Base-by-base conservation (phyloP, 2,113 vertebrate species). In the Capra hircus region DNA sequence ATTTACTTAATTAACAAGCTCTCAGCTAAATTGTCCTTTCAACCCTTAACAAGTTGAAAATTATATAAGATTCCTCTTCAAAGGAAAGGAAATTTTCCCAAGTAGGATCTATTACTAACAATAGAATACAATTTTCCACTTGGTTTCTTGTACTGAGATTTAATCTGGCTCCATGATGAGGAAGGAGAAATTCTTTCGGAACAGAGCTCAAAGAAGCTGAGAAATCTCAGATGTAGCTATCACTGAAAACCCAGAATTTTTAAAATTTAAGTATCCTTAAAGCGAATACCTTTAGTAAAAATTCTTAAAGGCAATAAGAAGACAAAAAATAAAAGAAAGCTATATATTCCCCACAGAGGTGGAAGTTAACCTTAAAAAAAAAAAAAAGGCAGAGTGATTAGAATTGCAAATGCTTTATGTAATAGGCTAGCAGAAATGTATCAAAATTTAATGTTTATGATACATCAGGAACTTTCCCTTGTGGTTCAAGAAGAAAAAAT, bases 1-100 rank as follows among this genome's bases (percentile, higher is more conserved):
- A 92, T 86, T 97, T 90, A 93, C 88, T 92, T 95, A 96, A 90
- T 96, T 88, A 97, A 92, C 74, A 96, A 86, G 55, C 59, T 83
- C 85, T 96, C 53, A 28, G 81, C 33, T 95, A 93, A 84, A 89
- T 40, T 97, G 90, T 82, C 77, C 74, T 95, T 95, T 91, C 94
- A 85, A 82, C 25, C 5, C 6, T 62, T 94, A 84, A 92, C 25
- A 91, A 89, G 84, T 10, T 50, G 78, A 90, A 97, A 97, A 97
- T 96, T 95, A 94, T n/a, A 7, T 81, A 86, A 97, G 88, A 87
- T 90, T 88, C 48, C 67, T 88, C 64, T 96, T 97, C 92, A 94
- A 92, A 96, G 53, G 45, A 91, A 48, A 95, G 91, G 5, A 74
- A 82, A 89, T 57, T 88, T 62, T 62, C 60, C 55, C 52, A 87